Conservation (phyloP, 2,797 vertebrate genomes). For the Glossophaga mutica region DNA sequence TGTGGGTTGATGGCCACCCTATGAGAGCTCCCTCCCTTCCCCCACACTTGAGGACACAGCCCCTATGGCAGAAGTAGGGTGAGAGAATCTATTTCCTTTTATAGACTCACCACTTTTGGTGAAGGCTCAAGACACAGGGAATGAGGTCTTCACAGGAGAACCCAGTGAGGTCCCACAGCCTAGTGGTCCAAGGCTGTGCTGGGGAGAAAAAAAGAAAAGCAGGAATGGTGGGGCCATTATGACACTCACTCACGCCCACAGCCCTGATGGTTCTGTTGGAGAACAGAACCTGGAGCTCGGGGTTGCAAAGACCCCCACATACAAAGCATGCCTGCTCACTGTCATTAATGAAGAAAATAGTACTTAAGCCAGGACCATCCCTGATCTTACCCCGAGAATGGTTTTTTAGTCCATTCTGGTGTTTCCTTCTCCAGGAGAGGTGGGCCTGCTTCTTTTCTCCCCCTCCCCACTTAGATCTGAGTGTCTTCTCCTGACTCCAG, state of each 20-base stretch:
- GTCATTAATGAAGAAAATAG: background rate
- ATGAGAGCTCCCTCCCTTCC: background rate
- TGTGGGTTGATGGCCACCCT: background rate
- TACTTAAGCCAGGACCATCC: background rate
- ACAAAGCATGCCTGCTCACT: background rate
- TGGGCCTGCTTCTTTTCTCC: background rate
- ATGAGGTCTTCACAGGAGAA: conserved; percentile 91
- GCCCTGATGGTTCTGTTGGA: background rate
- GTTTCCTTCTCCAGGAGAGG: background rate
- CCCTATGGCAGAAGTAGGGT: background rate
- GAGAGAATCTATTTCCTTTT: background rate
- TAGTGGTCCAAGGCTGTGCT: conserved; percentile 92
- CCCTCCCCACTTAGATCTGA: background rate
- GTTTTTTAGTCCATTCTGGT: background rate
- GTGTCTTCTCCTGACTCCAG: background rate
- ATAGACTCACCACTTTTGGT: conserved; percentile 92
- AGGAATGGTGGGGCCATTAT: background rate
- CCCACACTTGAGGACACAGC: too few relatives aligned
- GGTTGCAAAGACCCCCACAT: background rate
- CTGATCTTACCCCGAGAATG: background rate
- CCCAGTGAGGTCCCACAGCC: conserved; percentile 89
- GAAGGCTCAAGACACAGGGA: conserved; percentile 88
- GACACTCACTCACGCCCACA: fast-evolving
- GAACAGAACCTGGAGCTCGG: background rate
- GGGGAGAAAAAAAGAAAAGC: conserved; percentile 34